Evolutionary conservation across 2,888 invertebrate species (phyloP), one percentile per base, ranked within the genome.

Genomic region (Orchesella flavescens): DNA sequence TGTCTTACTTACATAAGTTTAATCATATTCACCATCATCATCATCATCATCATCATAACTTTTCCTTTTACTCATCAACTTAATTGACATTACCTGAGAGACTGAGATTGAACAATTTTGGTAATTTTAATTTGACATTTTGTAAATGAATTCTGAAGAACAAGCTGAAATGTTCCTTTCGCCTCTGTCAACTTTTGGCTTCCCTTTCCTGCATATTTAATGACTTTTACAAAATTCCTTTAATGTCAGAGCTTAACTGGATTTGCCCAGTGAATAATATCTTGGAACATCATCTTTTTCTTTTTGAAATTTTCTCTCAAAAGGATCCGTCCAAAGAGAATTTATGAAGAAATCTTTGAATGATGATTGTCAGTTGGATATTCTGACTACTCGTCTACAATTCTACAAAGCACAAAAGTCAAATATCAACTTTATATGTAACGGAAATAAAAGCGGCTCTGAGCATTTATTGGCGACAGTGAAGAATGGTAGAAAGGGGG

Each of bases 391-490:
- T n/a, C n/a, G n/a, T n/a, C n/a, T n/a, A n/a, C n/a, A n/a, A n/a
- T n/a, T n/a, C n/a, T n/a, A n/a, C n/a, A n/a, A n/a, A n/a, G n/a
- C n/a, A n/a, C n/a, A n/a, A n/a, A 49, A 49, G 49, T 34, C 34
- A 66, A 77, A 17, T 24, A 72, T 49, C 59, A 59, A 43, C 49
- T 57, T 59, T 55, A 34, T 66, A 46, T 44, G 78, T 71, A 78
- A 78, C 78, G 72, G 73, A 80, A 80, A 80, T 80, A 80, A 73
- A 66, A 80, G 44, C n/a, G 34, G 66, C 46, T 73, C 61, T 65
- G 65, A 65, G 79, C 79, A 73, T 80, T 57, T 80, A 80, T 73
- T 73, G 73, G 43, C 65, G 79, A 80, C 79, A 80, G 79, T 80
- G 79, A 80, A 80, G 21, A 66, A 80, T 80, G 79, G 61, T 55